These are phyloP conservation scores for Zhengitettix transpicula DNA, from an alignment of 2,888 invertebrate species.

Conservation along the genomic window DNA sequence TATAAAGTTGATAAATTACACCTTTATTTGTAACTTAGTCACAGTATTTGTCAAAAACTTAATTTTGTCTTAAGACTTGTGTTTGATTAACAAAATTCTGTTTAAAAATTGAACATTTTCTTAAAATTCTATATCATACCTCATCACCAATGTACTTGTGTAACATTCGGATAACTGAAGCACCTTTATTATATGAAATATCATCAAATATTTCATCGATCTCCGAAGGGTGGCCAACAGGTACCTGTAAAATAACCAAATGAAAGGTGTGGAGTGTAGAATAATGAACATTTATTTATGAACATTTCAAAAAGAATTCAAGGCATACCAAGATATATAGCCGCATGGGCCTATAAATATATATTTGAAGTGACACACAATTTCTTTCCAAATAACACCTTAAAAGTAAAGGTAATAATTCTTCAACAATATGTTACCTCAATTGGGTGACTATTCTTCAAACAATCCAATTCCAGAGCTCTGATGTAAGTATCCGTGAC, in stretches of 20 bases:
- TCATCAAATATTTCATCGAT: constrained; percentile 96
- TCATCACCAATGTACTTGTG: constrained; percentile 85
- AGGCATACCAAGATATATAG: too few relatives aligned
- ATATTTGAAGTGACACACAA: too few relatives aligned
- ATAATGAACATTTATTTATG: not conserved
- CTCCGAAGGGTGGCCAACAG: constrained; percentile 85
- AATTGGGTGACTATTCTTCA: constrained; percentile 89
- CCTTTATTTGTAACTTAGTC: too few relatives aligned
- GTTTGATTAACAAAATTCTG: not conserved
- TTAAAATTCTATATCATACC: constrained; percentile 18
- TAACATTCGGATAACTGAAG: constrained; percentile 87
- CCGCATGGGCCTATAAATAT: too few relatives aligned
- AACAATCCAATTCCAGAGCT: constrained; percentile 70
- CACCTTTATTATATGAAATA: constrained; percentile 92
- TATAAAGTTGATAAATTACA: too few relatives aligned
- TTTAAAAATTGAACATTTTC: not conserved
- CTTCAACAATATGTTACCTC: constrained; percentile 40
- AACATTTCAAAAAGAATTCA: not conserved
- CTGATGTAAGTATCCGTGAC: constrained; percentile 73
- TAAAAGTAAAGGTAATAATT: too few relatives aligned
- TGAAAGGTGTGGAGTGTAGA: not conserved
- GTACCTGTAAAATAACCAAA: constrained; percentile 28
- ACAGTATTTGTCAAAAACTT: too few relatives aligned
- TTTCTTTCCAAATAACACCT: too few relatives aligned
- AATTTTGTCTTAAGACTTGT: too few relatives aligned